Percentiles rank a stretch among this genome's conserved stretches.
phyloP scores from a whole-genome alignment of 2,888 invertebrate species.

The Lathronympha strigana region DNA sequence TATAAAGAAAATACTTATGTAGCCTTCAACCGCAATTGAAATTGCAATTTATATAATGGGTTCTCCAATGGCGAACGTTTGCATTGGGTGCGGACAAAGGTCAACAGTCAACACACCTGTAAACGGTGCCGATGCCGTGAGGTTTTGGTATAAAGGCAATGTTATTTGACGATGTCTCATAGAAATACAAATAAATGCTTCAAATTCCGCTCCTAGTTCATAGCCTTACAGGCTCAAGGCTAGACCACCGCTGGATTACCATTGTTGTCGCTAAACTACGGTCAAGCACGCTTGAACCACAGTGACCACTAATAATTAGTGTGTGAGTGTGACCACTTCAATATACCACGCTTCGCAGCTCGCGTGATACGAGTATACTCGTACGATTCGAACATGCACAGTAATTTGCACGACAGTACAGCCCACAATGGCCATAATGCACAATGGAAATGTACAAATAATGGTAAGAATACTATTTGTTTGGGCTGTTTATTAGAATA shows the following conservation, averaged over 20 bases:
- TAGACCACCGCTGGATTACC: not conserved
- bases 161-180: too few species aligned
- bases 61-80: too few species aligned
- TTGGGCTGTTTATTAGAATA: not conserved
- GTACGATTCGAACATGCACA: not conserved
- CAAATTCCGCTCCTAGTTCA: not conserved
- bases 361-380: too few species aligned
- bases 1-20: too few species aligned
- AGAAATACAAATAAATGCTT: too few species aligned
- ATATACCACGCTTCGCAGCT: not conserved
- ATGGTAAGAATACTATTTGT: constrained; percentile 6
- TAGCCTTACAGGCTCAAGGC: not conserved
- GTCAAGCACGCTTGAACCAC: constrained; percentile 2
- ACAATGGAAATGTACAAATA: constrained; percentile 17
- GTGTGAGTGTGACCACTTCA: constrained; percentile 9
- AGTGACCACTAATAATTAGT: constrained; percentile 6
- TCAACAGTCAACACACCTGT: too few species aligned
- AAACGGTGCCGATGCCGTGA: too few species aligned
- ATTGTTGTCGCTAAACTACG: constrained; percentile 9
- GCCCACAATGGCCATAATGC: constrained; percentile 3
- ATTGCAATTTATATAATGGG: too few species aligned
- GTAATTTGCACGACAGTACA: constrained; percentile 20
- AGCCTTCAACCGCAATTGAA: too few species aligned
- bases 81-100: too few species aligned
- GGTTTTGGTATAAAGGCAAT: too few species aligned